Conservation (phyloP, 2,797 vertebrate genomes). For the Silurus aristotelis region DNA sequence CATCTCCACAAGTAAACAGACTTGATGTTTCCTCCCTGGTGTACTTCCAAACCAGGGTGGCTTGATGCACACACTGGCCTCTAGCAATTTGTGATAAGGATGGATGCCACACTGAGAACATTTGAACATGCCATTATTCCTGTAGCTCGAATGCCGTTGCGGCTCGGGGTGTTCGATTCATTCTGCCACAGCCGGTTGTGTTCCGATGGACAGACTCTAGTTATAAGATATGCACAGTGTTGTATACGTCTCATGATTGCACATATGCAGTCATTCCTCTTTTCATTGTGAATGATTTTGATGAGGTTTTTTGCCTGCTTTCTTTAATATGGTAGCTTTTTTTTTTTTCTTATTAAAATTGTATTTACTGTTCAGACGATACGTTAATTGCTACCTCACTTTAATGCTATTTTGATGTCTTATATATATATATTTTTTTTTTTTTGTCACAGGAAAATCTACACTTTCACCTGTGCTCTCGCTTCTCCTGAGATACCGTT, state of each 20-base stretch:
- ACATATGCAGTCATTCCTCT: no score
- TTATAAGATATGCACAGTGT: neutral
- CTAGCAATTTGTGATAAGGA: constrained; percentile 11
- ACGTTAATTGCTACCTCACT: neutral
- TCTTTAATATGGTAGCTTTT: neutral
- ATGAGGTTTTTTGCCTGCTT: neutral
- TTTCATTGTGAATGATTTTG: neutral
- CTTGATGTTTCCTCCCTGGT: neutral
- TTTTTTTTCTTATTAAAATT: neutral
- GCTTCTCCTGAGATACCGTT: constrained; percentile 42
- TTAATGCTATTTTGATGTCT: constrained; percentile 4
- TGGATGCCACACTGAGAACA: neutral
- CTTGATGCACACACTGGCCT: neutral
- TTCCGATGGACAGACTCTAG: neutral
- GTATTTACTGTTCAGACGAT: neutral
- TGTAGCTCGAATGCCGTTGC: neutral
- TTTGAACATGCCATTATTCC: constrained; percentile 12
- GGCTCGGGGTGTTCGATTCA: neutral
- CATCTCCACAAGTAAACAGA: neutral
- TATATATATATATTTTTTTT: constrained; percentile 31
- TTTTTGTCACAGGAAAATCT: constrained; percentile 33
- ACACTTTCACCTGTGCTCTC: constrained; percentile 2
- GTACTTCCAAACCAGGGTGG: neutral
- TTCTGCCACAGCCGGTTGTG: neutral
- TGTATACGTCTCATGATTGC: neutral